Conservation (phyloP, 92 coral and sea anemone species). For the Epizoanthus ramosus region DNA sequence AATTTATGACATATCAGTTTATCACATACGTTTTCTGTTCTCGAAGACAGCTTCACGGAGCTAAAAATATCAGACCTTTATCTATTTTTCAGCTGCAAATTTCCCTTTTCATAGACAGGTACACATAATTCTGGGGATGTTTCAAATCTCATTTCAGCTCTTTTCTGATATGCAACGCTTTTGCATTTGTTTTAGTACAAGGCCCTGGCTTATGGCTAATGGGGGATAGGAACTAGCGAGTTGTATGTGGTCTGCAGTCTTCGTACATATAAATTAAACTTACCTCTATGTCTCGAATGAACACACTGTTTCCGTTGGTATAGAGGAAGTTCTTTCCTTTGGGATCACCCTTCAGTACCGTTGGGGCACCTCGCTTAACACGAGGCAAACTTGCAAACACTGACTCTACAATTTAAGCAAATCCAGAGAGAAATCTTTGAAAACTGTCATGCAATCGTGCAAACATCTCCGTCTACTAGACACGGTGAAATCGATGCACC, state of each 20-base stretch:
- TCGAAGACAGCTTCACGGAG: no score
- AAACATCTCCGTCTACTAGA: neutral
- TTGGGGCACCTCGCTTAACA: conserved; percentile 73
- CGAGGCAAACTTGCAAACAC: conserved; percentile 83
- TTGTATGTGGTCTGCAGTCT: neutral
- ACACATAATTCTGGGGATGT: no score
- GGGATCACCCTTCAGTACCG: conserved; percentile 89
- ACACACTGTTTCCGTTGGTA: conserved; percentile 80
- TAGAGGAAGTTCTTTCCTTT: conserved; percentile 91
- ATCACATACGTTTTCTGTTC: no score
- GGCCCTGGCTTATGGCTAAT: no score
- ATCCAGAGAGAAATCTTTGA: neutral
- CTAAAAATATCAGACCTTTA: no score
- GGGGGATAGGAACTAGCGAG: no score
- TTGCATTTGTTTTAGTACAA: neutral
- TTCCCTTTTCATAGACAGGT: no score
- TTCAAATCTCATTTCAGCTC: no score
- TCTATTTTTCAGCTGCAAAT: no score
- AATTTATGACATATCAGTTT: no score
- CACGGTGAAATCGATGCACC: neutral
- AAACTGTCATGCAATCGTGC: neutral
- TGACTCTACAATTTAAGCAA: conserved; percentile 52
- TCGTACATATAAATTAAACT: conserved; percentile 21
- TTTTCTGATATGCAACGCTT: neutral
- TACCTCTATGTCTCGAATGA: conserved; percentile 94